Conservation (phyloP, 1,140 invertebrate genomes). For the Drosophila pallidifrons region DNA sequence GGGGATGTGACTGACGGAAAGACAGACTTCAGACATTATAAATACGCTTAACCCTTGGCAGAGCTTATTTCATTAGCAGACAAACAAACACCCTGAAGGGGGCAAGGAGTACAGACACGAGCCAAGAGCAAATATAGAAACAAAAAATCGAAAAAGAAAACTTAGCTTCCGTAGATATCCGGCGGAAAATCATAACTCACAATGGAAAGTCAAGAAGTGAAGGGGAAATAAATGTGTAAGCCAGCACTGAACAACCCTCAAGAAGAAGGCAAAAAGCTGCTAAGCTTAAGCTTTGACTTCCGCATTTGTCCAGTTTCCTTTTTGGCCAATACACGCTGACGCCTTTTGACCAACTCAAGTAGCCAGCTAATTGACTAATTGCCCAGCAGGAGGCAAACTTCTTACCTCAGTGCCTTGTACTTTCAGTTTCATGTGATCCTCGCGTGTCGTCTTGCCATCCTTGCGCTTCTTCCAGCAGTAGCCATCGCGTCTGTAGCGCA, state of each 20-base stretch:
- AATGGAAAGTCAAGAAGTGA: constrained; percentile 14
- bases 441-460: constrained; percentile 98
- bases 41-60: constrained; percentile 83
- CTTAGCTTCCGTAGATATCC: constrained; percentile 73
- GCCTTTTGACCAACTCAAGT: constrained; percentile 18
- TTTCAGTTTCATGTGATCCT: constrained; percentile 99
- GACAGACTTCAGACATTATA: constrained; percentile 65
- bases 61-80: constrained; percentile 82
- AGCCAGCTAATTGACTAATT: constrained; percentile 79
- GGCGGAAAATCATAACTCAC: constrained; percentile 84
- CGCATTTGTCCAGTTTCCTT: constrained; percentile 23
- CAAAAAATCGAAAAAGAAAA: constrained; percentile 34
- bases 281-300: constrained; percentile 42
- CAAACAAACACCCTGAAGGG: constrained; percentile 58
- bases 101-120: neutral
- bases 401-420: constrained; percentile 97
- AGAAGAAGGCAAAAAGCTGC: constrained; percentile 17
- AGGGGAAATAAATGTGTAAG: constrained; percentile 7
- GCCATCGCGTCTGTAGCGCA: constrained; percentile 97
- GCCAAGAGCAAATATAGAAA: constrained; percentile 7
- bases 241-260: constrained; percentile 17
- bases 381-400: constrained; percentile 74
- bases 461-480: constrained; percentile 99
- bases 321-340: constrained; percentile 51
- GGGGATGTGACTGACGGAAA: neutral